Base-by-base conservation (phyloP, 2,888 invertebrate genomes). In the Parnassius apollo region DNA sequence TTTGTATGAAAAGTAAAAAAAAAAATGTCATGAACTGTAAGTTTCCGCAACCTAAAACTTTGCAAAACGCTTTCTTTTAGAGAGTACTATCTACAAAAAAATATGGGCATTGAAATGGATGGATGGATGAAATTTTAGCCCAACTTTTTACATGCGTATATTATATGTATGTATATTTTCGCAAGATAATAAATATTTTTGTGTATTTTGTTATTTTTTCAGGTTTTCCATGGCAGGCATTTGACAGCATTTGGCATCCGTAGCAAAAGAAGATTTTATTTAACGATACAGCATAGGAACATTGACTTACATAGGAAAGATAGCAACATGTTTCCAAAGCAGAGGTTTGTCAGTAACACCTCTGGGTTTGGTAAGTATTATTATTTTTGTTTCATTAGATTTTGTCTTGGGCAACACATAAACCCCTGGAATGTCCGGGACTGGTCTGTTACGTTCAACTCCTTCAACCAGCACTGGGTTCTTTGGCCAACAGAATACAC, bases 401-500 rank as follows among this genome's bases (percentile, higher is more conserved):
- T 95, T 95, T 72, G 89, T 89, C 0, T 94, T 94, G 73, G 93
- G 94, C 1, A 91, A 91, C 1, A 77, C 84, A 0, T 75, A 92
- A 0, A 79, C 92, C 0, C 76, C 91, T 0, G 80, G 73, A 0
- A 72, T 91, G 7, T 77, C 89, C 2, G 71, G 91, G 9, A 79
- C 86, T 9, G 74, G 88, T 0, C 73, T 88, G 81, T 78, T 88
- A 88, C 73, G 87, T 66, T 35, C 80, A 22, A 70, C 93, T 10
- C 75, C 90, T 2, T 73, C 92, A n/a, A 71, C 91, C 0, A 89
- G 92, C 4, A 91, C 93, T 0, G 93, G 93, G 0, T 81, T 95
- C 8, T 96, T 96, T 73, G 95, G 95, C 0, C 94, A 94, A 73
- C 92, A 93, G 74, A 89, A 92, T 22, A 90, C 85, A 86, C 88